Base-by-base conservation (phyloP, 2,888 invertebrate genomes). In the Volucella inflata region DNA sequence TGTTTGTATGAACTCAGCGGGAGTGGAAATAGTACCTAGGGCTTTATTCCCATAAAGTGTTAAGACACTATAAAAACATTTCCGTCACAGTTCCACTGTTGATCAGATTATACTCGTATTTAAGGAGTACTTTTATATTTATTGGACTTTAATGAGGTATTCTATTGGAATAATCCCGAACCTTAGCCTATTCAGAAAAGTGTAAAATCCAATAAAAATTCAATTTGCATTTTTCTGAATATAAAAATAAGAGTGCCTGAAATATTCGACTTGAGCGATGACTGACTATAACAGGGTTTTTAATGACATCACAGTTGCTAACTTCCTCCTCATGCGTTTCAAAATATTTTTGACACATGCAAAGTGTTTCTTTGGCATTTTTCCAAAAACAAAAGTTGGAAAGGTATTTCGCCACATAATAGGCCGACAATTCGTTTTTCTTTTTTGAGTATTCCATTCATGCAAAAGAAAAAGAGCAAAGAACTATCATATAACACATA, bases 301-400 rank as follows among this genome's bases (percentile, higher is more conserved):
- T 0, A n/a, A 42, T 62, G 75, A 62, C 48, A 80, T 68, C 62
- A 67, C 44, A 12, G 44, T 44, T 17, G 30, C 11, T 36, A 12
- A 44, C 40, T 44, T 44, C 10, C 11, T 12, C 36, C 38, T 72
- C 50, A 21, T 44, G 10, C 21, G 44, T 55, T 44, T 55, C 11
- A 55, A 44, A 14, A 53, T 53, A 30, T 70, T 44, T 17, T 12
- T 30, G 71, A 79, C 72, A 36, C 59, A 67, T 72, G 65, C 65
- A 82, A 82, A 77, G 57, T 60, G 67, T 65, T 48, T 67, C 55
- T 60, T 55, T 71, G 82, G 77, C 71, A 38, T 46, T 53, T 46
- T 77, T 70, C 82, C 82, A 82, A 72, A 4, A 40, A 44, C 53
- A 59, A 48, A 44, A 46, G 12, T 21, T 14, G 10, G 30, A 21